Conservation (phyloP, 2,888 invertebrate genomes). For the Cabera pusaria region DNA sequence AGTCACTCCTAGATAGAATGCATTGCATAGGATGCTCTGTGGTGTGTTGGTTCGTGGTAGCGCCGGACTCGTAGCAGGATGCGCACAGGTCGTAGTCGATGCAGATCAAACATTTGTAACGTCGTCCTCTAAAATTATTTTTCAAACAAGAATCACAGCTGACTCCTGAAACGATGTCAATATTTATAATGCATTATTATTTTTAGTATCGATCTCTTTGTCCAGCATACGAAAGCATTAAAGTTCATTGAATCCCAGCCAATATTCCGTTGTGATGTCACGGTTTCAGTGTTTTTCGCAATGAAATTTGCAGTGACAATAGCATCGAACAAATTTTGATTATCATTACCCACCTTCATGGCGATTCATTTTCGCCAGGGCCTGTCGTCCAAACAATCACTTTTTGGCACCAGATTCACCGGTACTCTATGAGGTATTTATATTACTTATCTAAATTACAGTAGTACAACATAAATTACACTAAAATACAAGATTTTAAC, state of each 20-base stretch:
- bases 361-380: constrained; percentile 92
- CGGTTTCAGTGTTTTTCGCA: constrained; percentile 51
- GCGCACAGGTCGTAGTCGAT: constrained; percentile 99
- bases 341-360: constrained; percentile 94
- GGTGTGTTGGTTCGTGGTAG: constrained; percentile 95
- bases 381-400: constrained; percentile 70
- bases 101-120: constrained; percentile 99
- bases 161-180: constrained; percentile 90
- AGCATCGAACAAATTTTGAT: constrained; percentile 82
- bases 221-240: constrained; percentile 25
- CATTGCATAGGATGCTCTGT: constrained; percentile 99
- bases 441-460: constrained; percentile 80
- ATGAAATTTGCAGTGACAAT: constrained; percentile 73
- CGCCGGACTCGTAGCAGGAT: constrained; percentile 96
- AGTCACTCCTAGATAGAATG: constrained; percentile 97
- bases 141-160: constrained; percentile 99
- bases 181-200: constrained; percentile 54
- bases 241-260: constrained; percentile 32
- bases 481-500: constrained; percentile 86
- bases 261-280: constrained; percentile 36
- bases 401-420: constrained; percentile 76
- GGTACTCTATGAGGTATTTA: constrained; percentile 78
- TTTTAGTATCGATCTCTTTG: constrained; percentile 32
- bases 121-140: constrained; percentile 97
- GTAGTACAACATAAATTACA: constrained; percentile 84